Evolutionary conservation across 2,888 invertebrate species (phyloP), one percentile per base, ranked within the genome.

Genomic region (Sinohyriopsis cumingii): DNA sequence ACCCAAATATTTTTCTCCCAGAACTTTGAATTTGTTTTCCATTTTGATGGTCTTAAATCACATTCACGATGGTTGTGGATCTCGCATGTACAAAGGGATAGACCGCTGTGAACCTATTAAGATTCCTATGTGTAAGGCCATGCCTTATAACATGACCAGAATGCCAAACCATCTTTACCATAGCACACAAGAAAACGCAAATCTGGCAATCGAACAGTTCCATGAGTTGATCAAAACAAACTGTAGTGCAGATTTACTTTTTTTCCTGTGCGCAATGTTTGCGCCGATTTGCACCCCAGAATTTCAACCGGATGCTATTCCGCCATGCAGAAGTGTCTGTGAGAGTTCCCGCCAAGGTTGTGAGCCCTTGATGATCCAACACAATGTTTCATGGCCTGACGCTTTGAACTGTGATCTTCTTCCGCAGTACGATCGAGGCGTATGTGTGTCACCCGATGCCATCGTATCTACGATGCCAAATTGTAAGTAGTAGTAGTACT

Each of bases 91-190:
- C 45, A 45, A 45, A 45, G 45, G 75, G 18, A 66, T 75, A 55
- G 85, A 85, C 65, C 83, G 81, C 64, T 88, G 88, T 73, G 87
- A 87, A 70, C 82, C 83, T 3, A 84, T 88, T 20, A 76, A 80
- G 45, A 86, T 87, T 19, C 85, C 86, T 1, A 73, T 85, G 78
- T 88, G 88, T 61, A 77, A 80, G 22, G 72, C 79, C 24, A 87
- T 88, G 87, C 86, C 86, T 12, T 88, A 87, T 74, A 87, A 87
- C 74, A 81, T 87, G 84, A 88, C 88, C 0, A 75, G 83, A 63
- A 87, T 87, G 87, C 88, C 88, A 7, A 88, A 88, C 69, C 78
- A 85, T 55, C 70, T 87, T 28, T 82, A 84, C 64, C 88, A 88
- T 69, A 86, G 82, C 72, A 84, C 86, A 1, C 88, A 87, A 69